Conservation (phyloP, 2,113 vertebrate species). For the Eclectus roratus region DNA sequence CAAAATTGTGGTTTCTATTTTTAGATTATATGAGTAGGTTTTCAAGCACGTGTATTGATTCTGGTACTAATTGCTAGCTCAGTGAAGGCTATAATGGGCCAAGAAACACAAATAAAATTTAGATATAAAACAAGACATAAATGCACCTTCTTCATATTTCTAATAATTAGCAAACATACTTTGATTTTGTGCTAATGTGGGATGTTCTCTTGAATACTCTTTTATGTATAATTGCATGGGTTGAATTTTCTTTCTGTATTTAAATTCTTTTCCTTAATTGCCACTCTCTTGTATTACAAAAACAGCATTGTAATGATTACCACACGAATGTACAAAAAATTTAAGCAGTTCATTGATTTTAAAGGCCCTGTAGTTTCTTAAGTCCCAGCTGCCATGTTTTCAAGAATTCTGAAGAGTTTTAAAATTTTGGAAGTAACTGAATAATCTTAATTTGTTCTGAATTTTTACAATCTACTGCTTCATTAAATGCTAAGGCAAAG, state of each 20-base stretch:
- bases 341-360: neutral
- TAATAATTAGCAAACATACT: neutral
- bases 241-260: neutral
- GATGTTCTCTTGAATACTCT: neutral
- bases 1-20: constrained; percentile 7
- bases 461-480: neutral
- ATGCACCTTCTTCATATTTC: neutral
- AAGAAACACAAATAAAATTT: neutral
- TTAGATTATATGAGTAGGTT: neutral
- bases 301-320: constrained; percentile 26
- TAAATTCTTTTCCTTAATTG: neutral
- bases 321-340: neutral
- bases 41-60: neutral
- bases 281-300: neutral
- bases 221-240: constrained; percentile 13
- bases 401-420: neutral
- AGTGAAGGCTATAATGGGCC: neutral
- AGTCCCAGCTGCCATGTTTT: neutral
- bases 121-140: neutral
- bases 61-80: constrained; percentile 8
- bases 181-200: neutral
- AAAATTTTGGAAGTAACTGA: neutral
- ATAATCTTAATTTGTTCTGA: neutral
- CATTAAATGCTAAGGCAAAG: neutral
- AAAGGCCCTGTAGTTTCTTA: neutral